phyloP scores from a whole-genome alignment of 2,113 vertebrate genomes.

The Nerophis lumbriciformis region DNA sequence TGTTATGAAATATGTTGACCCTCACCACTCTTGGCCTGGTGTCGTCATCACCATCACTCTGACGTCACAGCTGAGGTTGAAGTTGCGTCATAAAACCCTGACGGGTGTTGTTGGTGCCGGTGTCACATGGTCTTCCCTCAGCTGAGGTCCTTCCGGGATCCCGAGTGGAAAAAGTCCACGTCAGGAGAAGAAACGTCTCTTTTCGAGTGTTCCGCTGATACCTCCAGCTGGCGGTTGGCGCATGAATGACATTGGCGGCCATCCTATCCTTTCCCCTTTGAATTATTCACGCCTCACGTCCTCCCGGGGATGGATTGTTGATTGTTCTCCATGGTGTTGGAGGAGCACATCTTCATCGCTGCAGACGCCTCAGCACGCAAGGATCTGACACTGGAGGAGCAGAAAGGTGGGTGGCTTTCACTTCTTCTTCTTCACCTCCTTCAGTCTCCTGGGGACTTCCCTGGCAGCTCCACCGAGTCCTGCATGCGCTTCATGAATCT shows the following conservation, averaged over 20 bases:
- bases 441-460: too few species aligned
- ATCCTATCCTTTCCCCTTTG: constrained; percentile 64
- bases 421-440: too few species aligned
- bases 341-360: constrained; percentile 23
- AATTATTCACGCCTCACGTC: constrained; percentile 69
- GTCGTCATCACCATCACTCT: too few species aligned
- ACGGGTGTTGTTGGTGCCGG: not conserved
- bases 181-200: constrained; percentile 58
- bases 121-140: constrained; percentile 27
- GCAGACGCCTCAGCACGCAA: not conserved
- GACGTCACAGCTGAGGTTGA: too few species aligned
- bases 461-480: too few species aligned
- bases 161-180: constrained; percentile 30
- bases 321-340: constrained; percentile 44
- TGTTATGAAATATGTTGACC: too few species aligned
- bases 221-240: constrained; percentile 54
- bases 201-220: constrained; percentile 51
- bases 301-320: constrained; percentile 72
- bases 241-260: constrained; percentile 65
- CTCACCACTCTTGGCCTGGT: too few species aligned
- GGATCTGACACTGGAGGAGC: not conserved
- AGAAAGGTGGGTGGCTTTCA: too few species aligned
- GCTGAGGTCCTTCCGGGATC: constrained; percentile 15
- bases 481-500: too few species aligned
- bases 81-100: not conserved